These are phyloP conservation scores for Orbicella faveolata DNA, from an alignment of 64 coral and sea anemone genomes.

Conservation along the genomic window DNA sequence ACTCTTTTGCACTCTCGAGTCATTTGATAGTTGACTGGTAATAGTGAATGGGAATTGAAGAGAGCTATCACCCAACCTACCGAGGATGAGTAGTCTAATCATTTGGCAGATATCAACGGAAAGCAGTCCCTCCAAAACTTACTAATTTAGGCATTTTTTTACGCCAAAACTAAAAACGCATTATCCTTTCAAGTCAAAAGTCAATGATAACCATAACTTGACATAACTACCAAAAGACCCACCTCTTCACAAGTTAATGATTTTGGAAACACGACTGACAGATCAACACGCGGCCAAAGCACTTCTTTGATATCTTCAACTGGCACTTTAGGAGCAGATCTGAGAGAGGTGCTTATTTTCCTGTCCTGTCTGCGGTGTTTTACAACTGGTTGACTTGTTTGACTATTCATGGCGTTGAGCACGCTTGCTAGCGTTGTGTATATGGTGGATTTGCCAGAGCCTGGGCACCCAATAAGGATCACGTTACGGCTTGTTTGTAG, in stretches of 20 bases:
- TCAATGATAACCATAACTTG: no score
- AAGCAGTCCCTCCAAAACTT: no score
- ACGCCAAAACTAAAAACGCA: no score
- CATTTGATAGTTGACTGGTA: no score
- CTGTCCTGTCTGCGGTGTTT: constrained; percentile 11
- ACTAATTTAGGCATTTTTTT: no score
- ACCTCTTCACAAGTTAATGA: constrained; percentile 84
- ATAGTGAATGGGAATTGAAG: no score
- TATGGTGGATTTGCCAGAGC: constrained; percentile 83
- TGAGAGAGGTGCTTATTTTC: background rate
- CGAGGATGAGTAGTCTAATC: no score
- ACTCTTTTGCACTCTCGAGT: no score
- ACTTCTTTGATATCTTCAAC: constrained; percentile 6
- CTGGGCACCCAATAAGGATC: constrained; percentile 78
- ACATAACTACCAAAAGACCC: background rate
- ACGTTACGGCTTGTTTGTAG: constrained; percentile 63
- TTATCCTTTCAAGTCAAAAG: no score
- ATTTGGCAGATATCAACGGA: no score
- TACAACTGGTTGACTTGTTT: constrained; percentile 3
- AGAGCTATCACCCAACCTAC: no score
- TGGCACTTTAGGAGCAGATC: background rate
- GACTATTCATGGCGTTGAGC: constrained; percentile 47
- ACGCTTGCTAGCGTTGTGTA: constrained; percentile 70
- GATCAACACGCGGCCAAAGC: constrained; percentile 74
- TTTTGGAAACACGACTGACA: constrained; percentile 85